phyloP scores from a whole-genome alignment of 1,140 invertebrate species.

The Hylaeus volcanicus region DNA sequence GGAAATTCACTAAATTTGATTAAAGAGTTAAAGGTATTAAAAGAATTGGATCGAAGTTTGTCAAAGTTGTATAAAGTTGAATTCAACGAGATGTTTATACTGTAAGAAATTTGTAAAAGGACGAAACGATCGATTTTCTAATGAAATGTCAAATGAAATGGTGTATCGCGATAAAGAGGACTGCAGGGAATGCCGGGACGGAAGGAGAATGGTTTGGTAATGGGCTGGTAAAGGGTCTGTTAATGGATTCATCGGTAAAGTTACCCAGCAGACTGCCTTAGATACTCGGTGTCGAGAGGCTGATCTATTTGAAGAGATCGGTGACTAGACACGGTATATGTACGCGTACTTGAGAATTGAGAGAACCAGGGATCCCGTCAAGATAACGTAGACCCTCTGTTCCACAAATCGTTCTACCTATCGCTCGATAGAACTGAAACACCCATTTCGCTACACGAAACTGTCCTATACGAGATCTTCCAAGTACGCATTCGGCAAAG shows the following conservation, averaged over 20 bases:
- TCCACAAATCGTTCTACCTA: no score
- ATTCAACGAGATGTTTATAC: no score
- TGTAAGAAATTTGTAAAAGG: no score
- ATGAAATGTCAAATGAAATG: neutral
- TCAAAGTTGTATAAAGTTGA: no score
- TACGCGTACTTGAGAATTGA: neutral
- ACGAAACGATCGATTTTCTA: neutral
- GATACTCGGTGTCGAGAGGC: neutral
- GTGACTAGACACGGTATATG: slow-evolving; percentile 1
- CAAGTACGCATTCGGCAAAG: no score
- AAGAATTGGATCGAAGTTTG: no score
- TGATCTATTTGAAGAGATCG: slow-evolving; percentile 16
- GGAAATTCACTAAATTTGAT: no score
- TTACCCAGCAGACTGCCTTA: neutral
- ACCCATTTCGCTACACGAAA: no score
- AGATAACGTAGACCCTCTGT: slow-evolving; percentile 1
- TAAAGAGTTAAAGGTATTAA: no score
- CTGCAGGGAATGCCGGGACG: neutral
- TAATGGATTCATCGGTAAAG: slow-evolving; percentile 16
- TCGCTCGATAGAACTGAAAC: no score
- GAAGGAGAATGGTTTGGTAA: slow-evolving; percentile 1
- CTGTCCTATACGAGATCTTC: no score
- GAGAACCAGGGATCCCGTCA: neutral
- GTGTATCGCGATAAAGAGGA: neutral
- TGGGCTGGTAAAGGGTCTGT: neutral